Evolutionary conservation across 2,797 vertebrate species (phyloP).

Genomic region (Macropodus opercularis): DNA sequence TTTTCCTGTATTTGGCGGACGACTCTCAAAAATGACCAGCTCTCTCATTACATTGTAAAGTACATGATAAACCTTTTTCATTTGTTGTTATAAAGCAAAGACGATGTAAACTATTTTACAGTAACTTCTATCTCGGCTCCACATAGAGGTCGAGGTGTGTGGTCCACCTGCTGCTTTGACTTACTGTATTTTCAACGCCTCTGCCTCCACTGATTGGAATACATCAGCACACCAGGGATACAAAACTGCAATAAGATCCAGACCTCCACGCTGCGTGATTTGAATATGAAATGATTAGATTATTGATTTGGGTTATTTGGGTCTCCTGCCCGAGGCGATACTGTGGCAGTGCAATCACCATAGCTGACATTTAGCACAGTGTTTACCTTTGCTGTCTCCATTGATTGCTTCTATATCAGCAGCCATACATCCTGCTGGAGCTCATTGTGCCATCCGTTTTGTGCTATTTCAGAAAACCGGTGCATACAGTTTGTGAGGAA

Average conservation of each 20-base stretch:
- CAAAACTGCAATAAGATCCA: slow-evolving; percentile 77
- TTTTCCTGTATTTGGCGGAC: slow-evolving; percentile 33
- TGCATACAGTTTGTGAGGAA: slow-evolving; percentile 74
- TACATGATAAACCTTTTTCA: too few relatives aligned
- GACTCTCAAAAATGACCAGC: neutral
- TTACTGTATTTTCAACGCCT: slow-evolving; percentile 57
- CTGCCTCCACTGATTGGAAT: slow-evolving; percentile 58
- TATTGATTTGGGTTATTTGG: slow-evolving; percentile 80
- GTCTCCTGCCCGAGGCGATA: slow-evolving; percentile 65
- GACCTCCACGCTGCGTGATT: slow-evolving; percentile 69
- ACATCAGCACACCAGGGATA: slow-evolving; percentile 67
- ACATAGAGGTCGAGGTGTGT: slow-evolving; percentile 10
- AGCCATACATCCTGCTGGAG: slow-evolving; percentile 57
- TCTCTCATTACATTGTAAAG: neutral
- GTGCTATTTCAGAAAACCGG: slow-evolving; percentile 58
- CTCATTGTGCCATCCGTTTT: slow-evolving; percentile 66
- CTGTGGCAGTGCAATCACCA: slow-evolving; percentile 72
- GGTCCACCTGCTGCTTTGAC: slow-evolving; percentile 44
- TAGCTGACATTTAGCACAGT: slow-evolving; percentile 79
- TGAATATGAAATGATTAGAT: slow-evolving; percentile 82
- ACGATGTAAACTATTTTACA: neutral
- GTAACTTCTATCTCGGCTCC: neutral
- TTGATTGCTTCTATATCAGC: slow-evolving; percentile 77
- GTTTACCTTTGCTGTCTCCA: slow-evolving; percentile 77
- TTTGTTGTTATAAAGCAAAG: neutral